These are phyloP conservation scores for Pygoscelis adeliae DNA, from an alignment of 2,113 vertebrate species.

Conservation along the genomic window DNA sequence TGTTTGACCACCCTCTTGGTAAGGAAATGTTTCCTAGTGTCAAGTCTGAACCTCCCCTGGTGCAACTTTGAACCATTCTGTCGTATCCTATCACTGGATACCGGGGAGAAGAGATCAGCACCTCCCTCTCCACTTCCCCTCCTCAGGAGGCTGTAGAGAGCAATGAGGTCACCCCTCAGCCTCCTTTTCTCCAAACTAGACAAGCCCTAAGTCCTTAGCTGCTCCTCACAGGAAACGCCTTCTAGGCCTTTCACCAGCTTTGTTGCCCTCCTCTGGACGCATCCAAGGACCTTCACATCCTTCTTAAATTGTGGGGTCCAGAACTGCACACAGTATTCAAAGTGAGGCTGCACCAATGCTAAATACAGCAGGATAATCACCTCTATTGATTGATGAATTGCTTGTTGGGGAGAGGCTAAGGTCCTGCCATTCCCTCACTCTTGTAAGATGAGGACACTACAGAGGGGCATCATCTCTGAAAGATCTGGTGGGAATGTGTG, in stretches of 20 bases:
- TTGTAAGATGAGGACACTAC: neutral
- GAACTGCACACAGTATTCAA: neutral
- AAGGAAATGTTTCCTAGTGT: neutral
- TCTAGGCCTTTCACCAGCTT: neutral
- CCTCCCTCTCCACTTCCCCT: neutral
- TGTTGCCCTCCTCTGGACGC: neutral
- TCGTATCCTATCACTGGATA: fast-evolving
- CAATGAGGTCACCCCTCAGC: neutral
- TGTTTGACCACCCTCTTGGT: neutral
- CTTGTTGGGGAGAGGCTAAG: neutral
- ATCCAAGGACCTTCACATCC: neutral
- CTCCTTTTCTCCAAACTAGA: neutral
- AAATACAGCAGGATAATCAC: neutral
- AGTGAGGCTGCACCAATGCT: neutral
- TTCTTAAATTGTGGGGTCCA: neutral
- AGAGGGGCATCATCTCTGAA: neutral
- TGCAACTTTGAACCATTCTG: neutral
- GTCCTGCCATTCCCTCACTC: neutral
- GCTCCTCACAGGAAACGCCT: neutral
- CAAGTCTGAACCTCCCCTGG: neutral
- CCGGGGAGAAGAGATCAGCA: neutral
- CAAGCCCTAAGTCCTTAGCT: neutral
- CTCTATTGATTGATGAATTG: neutral
- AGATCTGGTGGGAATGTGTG: neutral
- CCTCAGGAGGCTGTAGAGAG: neutral